phyloP scores from a whole-genome alignment of 2,113 vertebrate genomes.

The Phalacrocorax aristotelis region DNA sequence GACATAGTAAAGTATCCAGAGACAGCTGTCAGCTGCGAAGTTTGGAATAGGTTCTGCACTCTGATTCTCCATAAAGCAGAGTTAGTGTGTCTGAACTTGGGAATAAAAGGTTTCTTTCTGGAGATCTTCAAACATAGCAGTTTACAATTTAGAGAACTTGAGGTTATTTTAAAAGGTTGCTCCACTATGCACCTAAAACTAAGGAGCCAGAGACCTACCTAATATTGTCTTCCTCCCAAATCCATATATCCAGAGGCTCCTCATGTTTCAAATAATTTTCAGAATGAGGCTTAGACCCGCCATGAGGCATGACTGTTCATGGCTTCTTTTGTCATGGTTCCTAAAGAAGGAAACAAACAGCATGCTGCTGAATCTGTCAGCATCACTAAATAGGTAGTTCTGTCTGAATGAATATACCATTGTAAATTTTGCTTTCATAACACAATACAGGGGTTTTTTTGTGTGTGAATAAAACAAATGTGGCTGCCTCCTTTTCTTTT shows the following conservation, averaged over 20 bases:
- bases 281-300: not conserved
- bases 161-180: not conserved
- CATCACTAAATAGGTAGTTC: not conserved
- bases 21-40: not conserved
- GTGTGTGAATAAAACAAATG: slow-evolving; percentile 2
- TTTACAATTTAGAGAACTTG: not conserved
- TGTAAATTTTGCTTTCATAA: not conserved
- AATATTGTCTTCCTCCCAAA: not conserved
- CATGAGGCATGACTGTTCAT: not conserved
- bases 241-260: not conserved
- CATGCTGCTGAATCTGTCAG: not conserved
- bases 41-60: not conserved
- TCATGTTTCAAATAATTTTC: not conserved
- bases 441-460: not conserved
- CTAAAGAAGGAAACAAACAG: not conserved
- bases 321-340: not conserved
- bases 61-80: not conserved
- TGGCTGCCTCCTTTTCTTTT: not conserved
- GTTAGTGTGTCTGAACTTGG: not conserved
- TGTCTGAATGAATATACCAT: not conserved
- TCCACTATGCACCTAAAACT: not conserved
- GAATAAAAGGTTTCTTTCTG: not conserved
- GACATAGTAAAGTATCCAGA: not conserved
- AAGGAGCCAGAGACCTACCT: not conserved
- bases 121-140: not conserved